phyloP scores from a whole-genome alignment of 2,888 invertebrate species.

The Onthophagus sagittarius region DNA sequence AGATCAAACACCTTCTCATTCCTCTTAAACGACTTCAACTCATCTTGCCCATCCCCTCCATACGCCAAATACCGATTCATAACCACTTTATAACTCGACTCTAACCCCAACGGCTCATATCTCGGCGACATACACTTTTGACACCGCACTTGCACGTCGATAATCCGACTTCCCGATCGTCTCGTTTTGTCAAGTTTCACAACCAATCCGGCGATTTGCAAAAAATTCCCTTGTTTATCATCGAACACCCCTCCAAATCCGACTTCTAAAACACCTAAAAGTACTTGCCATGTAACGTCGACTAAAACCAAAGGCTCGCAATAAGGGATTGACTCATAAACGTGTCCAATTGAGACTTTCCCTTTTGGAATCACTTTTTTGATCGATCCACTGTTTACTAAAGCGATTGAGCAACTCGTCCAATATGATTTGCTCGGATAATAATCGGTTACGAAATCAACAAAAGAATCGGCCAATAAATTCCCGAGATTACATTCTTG shows the following conservation, averaged over 20 bases:
- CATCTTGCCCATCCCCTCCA: slow-evolving; percentile 66
- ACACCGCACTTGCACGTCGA: slow-evolving; percentile 62
- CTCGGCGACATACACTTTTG: slow-evolving; percentile 61
- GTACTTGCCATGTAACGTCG: slow-evolving; percentile 60
- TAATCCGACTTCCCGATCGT: slow-evolving; percentile 61
- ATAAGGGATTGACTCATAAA: slow-evolving; percentile 72
- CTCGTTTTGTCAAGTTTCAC: slow-evolving; percentile 65
- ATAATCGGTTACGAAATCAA: slow-evolving; percentile 3
- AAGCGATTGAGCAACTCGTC: slow-evolving; percentile 14
- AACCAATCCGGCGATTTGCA: slow-evolving; percentile 74
- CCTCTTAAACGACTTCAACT: too few relatives aligned
- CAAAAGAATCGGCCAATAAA: slow-evolving; percentile 13
- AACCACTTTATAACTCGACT: slow-evolving; percentile 60
- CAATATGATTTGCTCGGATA: background rate
- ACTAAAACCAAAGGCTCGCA: slow-evolving; percentile 68
- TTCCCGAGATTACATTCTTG: slow-evolving; percentile 18
- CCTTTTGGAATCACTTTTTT: slow-evolving; percentile 3
- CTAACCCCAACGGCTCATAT: slow-evolving; percentile 54
- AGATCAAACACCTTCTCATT: too few relatives aligned
- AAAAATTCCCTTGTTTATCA: slow-evolving; percentile 61
- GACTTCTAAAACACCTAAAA: slow-evolving; percentile 51
- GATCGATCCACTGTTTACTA: slow-evolving; percentile 18
- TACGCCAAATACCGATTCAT: slow-evolving; percentile 61
- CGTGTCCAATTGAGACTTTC: slow-evolving; percentile 35
- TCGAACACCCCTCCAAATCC: slow-evolving; percentile 42